Evolutionary conservation across 2,797 vertebrate genomes (phyloP).

Genomic region (Tarsius wallacei): DNA sequence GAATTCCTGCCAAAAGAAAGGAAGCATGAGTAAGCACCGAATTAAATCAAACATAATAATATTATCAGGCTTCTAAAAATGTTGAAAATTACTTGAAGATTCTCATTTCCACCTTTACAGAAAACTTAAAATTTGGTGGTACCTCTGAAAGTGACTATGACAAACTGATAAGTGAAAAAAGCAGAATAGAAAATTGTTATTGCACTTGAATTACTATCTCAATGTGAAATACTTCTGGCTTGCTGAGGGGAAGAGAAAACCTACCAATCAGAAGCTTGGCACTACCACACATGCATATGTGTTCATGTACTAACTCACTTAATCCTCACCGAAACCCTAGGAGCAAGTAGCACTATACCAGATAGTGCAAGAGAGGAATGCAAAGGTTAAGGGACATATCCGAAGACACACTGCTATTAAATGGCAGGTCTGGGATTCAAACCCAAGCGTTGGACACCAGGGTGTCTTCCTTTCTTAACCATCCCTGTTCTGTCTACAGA

Average conservation of each 20-base stretch:
- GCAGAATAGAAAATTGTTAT: background rate
- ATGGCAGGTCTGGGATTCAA: background rate
- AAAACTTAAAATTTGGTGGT: background rate
- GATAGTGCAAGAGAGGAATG: background rate
- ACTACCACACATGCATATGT: background rate
- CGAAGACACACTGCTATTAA: background rate
- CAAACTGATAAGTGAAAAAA: slow-evolving; percentile 1
- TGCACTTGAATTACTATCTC: background rate
- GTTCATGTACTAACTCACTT: background rate
- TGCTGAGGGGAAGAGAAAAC: background rate
- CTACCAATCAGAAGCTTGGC: background rate
- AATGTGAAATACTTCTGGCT: background rate
- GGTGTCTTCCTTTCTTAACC: background rate
- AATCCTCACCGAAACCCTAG: background rate
- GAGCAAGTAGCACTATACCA: background rate
- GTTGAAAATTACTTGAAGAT: background rate
- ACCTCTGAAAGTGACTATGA: background rate
- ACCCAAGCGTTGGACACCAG: background rate
- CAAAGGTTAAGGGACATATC: background rate
- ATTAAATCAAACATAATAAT: background rate
- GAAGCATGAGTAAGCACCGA: background rate
- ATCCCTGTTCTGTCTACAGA: background rate
- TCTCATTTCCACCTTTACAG: background rate
- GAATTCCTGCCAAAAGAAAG: background rate
- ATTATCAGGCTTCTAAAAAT: background rate